Evolutionary conservation across 2,888 invertebrate genomes (phyloP).

Genomic region (Sinodicranocentrus sp.): DNA sequence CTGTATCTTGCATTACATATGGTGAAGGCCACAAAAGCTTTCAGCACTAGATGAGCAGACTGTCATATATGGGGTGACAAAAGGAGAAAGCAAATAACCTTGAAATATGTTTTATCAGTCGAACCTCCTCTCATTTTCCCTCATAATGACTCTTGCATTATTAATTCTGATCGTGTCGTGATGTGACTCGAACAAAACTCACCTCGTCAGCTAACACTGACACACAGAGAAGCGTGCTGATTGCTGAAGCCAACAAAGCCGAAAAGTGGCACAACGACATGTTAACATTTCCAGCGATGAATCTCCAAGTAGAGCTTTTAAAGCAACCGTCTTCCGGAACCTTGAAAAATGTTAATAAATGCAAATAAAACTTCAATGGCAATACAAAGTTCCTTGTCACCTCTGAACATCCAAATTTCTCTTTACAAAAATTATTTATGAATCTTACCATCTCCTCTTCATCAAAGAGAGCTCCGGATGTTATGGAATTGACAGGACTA

Average conservation of each 20-base stretch:
- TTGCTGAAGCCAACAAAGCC: constrained; percentile 58
- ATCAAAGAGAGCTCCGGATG: constrained; percentile 58
- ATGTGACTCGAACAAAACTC: too few relatives aligned
- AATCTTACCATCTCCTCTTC: constrained; percentile 73
- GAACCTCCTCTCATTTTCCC: too few relatives aligned
- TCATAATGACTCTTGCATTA: too few relatives aligned
- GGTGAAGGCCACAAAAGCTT: constrained; percentile 71
- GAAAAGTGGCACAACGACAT: constrained; percentile 57
- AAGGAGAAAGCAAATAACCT: too few relatives aligned
- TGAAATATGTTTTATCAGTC: too few relatives aligned
- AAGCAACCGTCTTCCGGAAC: constrained; percentile 70
- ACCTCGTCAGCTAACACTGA: constrained; percentile 49
- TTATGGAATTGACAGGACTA: constrained; percentile 47
- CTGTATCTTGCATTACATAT: constrained; percentile 74
- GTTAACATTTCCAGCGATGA: constrained; percentile 72
- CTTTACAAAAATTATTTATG: neutral
- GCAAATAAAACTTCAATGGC: neutral
- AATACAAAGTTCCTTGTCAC: too few relatives aligned
- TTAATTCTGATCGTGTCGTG: too few relatives aligned
- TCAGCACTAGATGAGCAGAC: constrained; percentile 58
- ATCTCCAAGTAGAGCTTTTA: constrained; percentile 72
- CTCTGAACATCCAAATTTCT: too few relatives aligned
- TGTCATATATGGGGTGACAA: too few relatives aligned
- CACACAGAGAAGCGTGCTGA: constrained; percentile 35
- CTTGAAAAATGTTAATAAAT: constrained; percentile 31